These are phyloP conservation scores for Porites evermanni DNA, from an alignment of 92 coral and sea anemone species.

Conservation along the genomic window DNA sequence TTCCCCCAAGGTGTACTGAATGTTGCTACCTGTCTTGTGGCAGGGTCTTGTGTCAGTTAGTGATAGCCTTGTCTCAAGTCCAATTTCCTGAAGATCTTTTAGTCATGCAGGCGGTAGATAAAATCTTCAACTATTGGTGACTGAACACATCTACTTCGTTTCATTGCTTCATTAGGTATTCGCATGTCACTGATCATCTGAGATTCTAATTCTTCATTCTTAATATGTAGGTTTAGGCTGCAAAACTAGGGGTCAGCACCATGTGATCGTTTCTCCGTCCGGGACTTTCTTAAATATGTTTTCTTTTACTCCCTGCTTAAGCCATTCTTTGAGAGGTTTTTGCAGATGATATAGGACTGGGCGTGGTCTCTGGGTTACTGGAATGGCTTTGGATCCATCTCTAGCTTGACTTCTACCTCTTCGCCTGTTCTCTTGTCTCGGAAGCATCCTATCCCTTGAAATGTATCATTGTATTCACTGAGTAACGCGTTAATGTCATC, in stretches of 20 bases:
- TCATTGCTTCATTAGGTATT: constrained; percentile 61
- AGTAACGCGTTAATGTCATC: constrained; percentile 27
- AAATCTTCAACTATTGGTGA: constrained; percentile 63
- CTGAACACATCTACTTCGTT: constrained; percentile 61
- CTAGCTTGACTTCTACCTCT: constrained; percentile 55
- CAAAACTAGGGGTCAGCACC: constrained; percentile 76
- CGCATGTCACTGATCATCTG: constrained; percentile 75
- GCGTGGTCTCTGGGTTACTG: constrained; percentile 73
- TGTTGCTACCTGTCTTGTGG: constrained; percentile 57
- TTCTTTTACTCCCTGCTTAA: constrained; percentile 58
- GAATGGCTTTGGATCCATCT: constrained; percentile 68
- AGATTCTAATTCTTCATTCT: constrained; percentile 64
- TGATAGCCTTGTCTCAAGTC: constrained; percentile 63
- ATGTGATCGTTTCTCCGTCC: constrained; percentile 62
- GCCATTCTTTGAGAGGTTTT: constrained; percentile 71
- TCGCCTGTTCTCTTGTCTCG: constrained; percentile 55
- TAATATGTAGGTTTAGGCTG: constrained; percentile 50
- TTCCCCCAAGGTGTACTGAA: constrained; percentile 74
- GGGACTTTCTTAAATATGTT: constrained; percentile 69
- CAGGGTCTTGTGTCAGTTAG: constrained; percentile 53
- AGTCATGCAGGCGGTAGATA: constrained; percentile 52
- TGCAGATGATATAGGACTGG: constrained; percentile 61
- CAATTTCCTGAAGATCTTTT: constrained; percentile 63
- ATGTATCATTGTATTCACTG: constrained; percentile 39
- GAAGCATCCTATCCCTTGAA: constrained; percentile 70